A percentile compares a stretch with the other conserved stretches of the same genome.
Conservation (phyloP, 2,113 vertebrate genomes). For the Rostratula benghalensis region DNA sequence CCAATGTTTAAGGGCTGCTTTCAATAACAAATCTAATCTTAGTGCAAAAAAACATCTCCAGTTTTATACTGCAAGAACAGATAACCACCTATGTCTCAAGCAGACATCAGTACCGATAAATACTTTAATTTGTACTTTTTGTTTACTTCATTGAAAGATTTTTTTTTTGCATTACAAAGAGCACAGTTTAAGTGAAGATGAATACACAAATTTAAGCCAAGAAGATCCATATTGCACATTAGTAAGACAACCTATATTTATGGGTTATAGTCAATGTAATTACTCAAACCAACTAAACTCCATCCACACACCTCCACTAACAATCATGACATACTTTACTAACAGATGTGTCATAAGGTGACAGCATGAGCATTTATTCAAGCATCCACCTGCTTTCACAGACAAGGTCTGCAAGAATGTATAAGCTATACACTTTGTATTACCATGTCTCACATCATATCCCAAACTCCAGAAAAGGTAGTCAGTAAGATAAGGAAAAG, state of each 20-base stretch:
- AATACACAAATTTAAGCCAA: neutral
- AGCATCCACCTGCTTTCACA: neutral
- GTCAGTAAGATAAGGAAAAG: neutral
- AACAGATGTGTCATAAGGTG: neutral
- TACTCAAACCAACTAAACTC: neutral
- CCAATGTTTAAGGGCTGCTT: neutral
- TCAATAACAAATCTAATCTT: neutral
- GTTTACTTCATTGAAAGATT: neutral
- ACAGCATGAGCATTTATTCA: neutral
- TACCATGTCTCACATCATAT: neutral
- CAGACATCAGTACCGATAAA: neutral
- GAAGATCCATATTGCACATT: neutral
- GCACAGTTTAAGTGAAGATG: neutral
- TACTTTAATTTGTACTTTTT: neutral
- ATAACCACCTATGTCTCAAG: neutral
- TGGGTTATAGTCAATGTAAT: neutral
- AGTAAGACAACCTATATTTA: neutral
- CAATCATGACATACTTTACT: neutral
- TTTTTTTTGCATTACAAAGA: neutral
- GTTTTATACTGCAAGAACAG: neutral
- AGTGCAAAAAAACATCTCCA: neutral
- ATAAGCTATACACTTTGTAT: rapidly evolving
- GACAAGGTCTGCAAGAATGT: neutral
- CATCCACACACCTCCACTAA: neutral
- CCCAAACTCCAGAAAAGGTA: neutral